Base-by-base conservation (phyloP, 2,888 invertebrate genomes). In the Synergus umbraculus region DNA sequence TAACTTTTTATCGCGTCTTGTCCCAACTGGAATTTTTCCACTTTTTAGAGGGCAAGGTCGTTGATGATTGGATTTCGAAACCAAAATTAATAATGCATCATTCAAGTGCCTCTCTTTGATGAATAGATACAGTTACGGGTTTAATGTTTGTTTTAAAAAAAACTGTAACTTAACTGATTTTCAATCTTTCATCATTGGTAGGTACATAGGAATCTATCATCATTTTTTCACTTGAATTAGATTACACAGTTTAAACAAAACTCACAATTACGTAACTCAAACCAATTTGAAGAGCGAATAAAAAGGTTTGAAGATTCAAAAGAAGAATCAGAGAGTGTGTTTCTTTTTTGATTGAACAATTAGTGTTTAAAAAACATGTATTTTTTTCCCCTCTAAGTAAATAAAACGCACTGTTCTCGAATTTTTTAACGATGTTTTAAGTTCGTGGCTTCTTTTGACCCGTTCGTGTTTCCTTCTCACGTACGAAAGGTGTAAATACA, bases 401-500 rank as follows among this genome's bases (percentile, higher is more conserved):
- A 43, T n/a, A 43, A 66, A 66, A 41, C 13, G 43, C 10, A 41
- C n/a, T 43, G n/a, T 41, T 37, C n/a, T n/a, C n/a, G 18, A 41
- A 41, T 41, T 66, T 66, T 60, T 60, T 22, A 1, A 41, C 9
- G 41, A 43, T 66, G 43, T 43, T 66, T 18, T 18, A 10, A n/a
- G n/a, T 41, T 66, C 43, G 18, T 66, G 65, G 65, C n/a, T 67
- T 67, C 44, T 18, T 67, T 67, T 10, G 44, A 44, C 10, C 67
- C 12, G 18, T 7, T 67, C 67, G 67, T 67, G 67, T 22, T 44
- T 67, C 43, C 44, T 49, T 49, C 69, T 73, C 29, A 49, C 49
- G 49, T 54, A 54, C 13, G 46, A 69, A 69, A 46, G 69, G 69
- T 69, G 69, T 69, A 69, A 69, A 49, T 15, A 43, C 80, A 78